These are phyloP conservation scores for Gavia stellata DNA, from an alignment of 2,113 vertebrate species.

Conservation along the genomic window DNA sequence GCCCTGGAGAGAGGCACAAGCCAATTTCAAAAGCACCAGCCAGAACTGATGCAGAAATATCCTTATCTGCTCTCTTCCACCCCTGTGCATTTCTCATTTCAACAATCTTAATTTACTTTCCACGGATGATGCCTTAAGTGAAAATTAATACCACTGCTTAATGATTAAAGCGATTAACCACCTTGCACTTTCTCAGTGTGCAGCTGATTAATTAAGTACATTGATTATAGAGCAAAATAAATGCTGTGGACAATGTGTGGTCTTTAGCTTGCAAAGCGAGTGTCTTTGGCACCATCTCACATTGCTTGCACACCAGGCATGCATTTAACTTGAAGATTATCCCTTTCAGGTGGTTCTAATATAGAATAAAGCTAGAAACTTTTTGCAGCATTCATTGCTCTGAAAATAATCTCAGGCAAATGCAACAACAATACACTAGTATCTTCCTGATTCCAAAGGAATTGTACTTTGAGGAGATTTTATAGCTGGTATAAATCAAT, in stretches of 20 bases:
- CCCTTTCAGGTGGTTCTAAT: not conserved
- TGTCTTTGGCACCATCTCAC: not conserved
- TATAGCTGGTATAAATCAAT: not conserved
- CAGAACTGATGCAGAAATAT: not conserved
- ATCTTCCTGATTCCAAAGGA: not conserved
- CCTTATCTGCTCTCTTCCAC: not conserved
- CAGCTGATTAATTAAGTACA: conserved; percentile 34
- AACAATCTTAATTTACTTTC: conserved; percentile 29
- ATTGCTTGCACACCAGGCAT: not conserved
- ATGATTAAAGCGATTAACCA: conserved; percentile 26
- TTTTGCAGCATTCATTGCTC: not conserved
- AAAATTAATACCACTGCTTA: conserved; percentile 47
- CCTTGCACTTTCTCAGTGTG: conserved; percentile 30
- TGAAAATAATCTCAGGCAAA: not conserved
- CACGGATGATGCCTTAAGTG: not conserved
- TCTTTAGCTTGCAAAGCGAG: not conserved
- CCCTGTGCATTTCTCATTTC: not conserved
- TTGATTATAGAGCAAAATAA: conserved; percentile 12
- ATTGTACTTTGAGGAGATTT: not conserved
- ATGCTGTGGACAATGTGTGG: not conserved
- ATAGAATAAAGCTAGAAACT: not conserved
- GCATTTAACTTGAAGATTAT: not conserved
- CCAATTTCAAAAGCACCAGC: not conserved
- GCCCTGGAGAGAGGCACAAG: not conserved
- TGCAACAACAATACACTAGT: not conserved